Evolutionary conservation across 2,113 vertebrate genomes (phyloP).

Genomic region (Sminthopsis crassicaudata): DNA sequence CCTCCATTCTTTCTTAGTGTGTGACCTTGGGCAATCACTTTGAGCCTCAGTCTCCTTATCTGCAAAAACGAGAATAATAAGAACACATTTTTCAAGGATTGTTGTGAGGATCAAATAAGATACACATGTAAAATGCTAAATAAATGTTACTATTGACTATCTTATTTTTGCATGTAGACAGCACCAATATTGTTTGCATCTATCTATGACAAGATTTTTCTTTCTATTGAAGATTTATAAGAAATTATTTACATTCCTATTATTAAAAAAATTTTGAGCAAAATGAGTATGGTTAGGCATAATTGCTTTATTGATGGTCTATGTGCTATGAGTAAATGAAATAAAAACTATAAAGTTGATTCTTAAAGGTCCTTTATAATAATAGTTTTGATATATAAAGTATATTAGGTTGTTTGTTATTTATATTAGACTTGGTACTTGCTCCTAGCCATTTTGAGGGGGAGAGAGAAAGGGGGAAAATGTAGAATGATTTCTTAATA

Average conservation of each 20-base stretch:
- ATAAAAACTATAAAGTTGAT: background rate
- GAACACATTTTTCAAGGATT: background rate
- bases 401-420: background rate
- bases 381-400: background rate
- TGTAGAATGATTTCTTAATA: background rate
- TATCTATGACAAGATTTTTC: background rate
- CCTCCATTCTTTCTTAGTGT: background rate
- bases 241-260: background rate
- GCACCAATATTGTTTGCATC: background rate
- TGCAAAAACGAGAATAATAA: background rate
- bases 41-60: conserved; percentile 14
- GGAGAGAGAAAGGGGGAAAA: background rate
- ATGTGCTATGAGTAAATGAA: background rate
- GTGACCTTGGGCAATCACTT: background rate
- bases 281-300: background rate
- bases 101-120: background rate
- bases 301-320: background rate
- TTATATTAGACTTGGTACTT: background rate
- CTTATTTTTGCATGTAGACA: background rate
- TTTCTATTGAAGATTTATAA: background rate
- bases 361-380: background rate
- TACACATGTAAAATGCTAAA: background rate
- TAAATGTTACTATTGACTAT: background rate
- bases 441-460: background rate
- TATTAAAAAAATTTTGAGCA: background rate